phyloP scores from a whole-genome alignment of 2,797 vertebrate species.

The Hypotaenidia okinawae region DNA sequence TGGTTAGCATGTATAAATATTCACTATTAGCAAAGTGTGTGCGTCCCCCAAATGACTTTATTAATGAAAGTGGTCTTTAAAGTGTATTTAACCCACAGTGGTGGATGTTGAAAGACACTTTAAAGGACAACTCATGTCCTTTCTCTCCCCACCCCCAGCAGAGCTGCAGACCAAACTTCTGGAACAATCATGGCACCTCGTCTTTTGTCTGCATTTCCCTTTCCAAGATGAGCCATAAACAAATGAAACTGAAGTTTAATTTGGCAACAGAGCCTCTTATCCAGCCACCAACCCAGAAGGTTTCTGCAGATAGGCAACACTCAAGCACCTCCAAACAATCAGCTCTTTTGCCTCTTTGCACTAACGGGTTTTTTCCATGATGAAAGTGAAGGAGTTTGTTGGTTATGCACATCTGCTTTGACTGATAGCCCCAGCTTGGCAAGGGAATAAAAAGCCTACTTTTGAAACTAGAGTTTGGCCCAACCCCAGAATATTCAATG shows the following conservation, averaged over 20 bases:
- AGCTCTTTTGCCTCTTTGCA: neutral
- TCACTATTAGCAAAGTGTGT: neutral
- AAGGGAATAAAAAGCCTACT: conserved; percentile 4
- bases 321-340: conserved; percentile 13
- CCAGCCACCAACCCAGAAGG: conserved; percentile 29
- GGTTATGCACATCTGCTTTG: conserved; percentile 32
- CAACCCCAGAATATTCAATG: neutral
- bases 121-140: neutral
- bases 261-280: neutral
- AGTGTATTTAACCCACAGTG: neutral
- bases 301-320: conserved; percentile 40
- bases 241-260: neutral
- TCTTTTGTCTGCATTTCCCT: conserved; percentile 35
- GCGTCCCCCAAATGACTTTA: neutral
- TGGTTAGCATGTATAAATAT: neutral
- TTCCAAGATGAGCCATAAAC: neutral
- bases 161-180: neutral
- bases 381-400: conserved; percentile 16
- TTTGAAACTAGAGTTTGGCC: conserved; percentile 20
- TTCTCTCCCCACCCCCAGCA: neutral
- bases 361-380: neutral
- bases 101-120: neutral
- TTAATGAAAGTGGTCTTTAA: neutral
- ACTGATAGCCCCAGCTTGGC: conserved; percentile 47
- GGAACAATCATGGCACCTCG: neutral